Conservation (phyloP, 2,113 vertebrate genomes). For the Brevimyrus niger region DNA sequence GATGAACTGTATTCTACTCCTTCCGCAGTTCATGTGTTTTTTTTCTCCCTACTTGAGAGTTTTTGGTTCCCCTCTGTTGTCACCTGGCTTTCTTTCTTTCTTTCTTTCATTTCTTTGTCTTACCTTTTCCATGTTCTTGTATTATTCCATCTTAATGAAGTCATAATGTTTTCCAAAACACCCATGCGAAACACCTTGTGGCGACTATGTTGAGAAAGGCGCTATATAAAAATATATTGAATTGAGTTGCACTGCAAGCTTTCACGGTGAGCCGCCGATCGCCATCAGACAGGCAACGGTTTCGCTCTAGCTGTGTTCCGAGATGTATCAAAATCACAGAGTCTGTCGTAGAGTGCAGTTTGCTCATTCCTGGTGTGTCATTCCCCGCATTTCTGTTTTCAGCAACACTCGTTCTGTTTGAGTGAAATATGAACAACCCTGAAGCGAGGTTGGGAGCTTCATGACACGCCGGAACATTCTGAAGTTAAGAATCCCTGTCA, state of each 20-base stretch:
- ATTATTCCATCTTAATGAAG: not conserved
- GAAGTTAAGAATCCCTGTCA: conserved; percentile 11
- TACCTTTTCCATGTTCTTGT: not conserved
- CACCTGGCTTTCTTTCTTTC: not conserved
- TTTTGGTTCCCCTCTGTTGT: not conserved
- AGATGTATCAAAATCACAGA: not conserved
- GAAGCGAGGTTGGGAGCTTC: not conserved
- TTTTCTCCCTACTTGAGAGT: not conserved
- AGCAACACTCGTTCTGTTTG: conserved; percentile 5
- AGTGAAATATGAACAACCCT: not conserved
- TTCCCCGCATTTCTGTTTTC: not conserved
- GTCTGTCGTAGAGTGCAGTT: not conserved
- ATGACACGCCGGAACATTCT: not conserved
- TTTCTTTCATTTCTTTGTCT: not conserved
- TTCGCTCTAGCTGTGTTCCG: not conserved
- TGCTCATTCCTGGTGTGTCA: not conserved
- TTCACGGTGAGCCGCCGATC: not conserved
- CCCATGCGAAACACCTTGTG: not conserved
- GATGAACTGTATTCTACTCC: not conserved
- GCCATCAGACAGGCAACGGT: not conserved
- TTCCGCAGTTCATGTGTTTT: not conserved
- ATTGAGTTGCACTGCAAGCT: not conserved
- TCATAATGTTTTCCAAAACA: not conserved
- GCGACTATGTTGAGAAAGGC: not conserved
- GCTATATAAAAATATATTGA: not conserved